phyloP scores from a whole-genome alignment of 2,113 vertebrate genomes.

The Amia ocellicauda region DNA sequence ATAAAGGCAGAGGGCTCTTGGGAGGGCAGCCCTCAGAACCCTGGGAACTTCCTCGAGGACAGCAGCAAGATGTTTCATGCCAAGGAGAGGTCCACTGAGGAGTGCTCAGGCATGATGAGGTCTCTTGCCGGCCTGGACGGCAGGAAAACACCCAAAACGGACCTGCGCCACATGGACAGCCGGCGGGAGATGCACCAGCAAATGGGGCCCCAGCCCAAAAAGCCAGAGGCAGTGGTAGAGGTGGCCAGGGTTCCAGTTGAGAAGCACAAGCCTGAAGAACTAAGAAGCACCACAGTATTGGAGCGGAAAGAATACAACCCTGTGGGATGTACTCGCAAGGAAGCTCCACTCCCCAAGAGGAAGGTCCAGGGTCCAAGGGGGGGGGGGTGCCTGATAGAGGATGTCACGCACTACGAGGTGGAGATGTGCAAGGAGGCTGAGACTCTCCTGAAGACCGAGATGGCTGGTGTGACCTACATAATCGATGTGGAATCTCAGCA shows the following conservation, averaged over 20 bases:
- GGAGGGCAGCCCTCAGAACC: background rate
- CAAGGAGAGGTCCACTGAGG: background rate
- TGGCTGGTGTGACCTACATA: background rate
- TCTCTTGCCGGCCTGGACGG: background rate
- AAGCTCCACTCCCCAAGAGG: background rate
- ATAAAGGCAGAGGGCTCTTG: background rate
- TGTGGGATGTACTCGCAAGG: background rate
- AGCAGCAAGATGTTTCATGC: constrained; percentile 2
- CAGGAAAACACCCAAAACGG: background rate
- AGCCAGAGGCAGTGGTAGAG: background rate
- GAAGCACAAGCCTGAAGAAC: no score
- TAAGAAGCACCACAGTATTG: no score
- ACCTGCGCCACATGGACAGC: background rate
- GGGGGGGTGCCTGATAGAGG: background rate
- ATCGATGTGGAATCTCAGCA: constrained; percentile 14
- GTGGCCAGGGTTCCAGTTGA: background rate
- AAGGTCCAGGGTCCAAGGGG: background rate
- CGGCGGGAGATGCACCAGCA: background rate
- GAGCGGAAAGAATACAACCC: no score
- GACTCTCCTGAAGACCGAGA: background rate
- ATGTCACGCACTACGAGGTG: background rate
- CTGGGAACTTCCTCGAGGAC: constrained; percentile 8
- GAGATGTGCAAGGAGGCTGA: constrained; percentile 1
- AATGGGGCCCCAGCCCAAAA: background rate
- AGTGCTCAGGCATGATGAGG: background rate